These are phyloP conservation scores for Camelus bactrianus DNA, from an alignment of 2,113 vertebrate species.

Conservation along the genomic window DNA sequence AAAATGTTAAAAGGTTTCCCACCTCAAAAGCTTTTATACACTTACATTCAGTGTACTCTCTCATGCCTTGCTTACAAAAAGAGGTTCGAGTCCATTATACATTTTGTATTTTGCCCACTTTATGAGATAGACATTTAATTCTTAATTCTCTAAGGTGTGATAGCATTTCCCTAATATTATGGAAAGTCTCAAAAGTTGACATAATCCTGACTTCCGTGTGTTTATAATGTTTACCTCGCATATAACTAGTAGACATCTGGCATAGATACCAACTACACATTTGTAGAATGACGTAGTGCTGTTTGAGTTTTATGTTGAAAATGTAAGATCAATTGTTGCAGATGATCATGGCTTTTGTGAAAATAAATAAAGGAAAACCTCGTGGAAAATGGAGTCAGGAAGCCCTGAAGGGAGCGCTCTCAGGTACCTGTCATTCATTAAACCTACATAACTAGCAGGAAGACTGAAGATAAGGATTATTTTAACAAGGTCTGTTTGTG, in stretches of 20 bases:
- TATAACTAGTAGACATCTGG: not conserved
- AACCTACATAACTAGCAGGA: not conserved
- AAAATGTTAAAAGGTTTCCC: not conserved
- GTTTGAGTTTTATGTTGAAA: not conserved
- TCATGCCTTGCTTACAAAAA: not conserved
- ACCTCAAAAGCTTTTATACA: not conserved
- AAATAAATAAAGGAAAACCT: not conserved
- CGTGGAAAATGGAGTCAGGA: not conserved
- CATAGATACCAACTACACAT: not conserved
- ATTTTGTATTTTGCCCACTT: not conserved
- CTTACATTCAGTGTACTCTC: not conserved
- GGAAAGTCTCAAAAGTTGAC: not conserved
- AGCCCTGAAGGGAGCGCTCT: not conserved
- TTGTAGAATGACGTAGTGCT: not conserved
- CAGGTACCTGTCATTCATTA: not conserved
- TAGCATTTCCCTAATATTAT: not conserved
- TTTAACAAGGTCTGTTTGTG: not conserved
- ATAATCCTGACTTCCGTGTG: not conserved
- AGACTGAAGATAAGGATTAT: too few species aligned
- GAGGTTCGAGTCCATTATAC: not conserved
- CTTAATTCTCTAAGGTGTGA: not conserved
- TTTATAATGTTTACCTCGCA: not conserved
- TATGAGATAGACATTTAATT: not conserved
- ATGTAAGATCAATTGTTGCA: not conserved
- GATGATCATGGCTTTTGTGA: not conserved